Evolutionary conservation across 2,113 vertebrate species (phyloP).

Genomic region (human (Homo sapiens)): GRCh38 chr20:9261001-9261500

Average conservation of each 20-base stretch:
- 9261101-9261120: not conserved
- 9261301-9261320: not conserved
- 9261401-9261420: not conserved
- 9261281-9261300: not conserved
- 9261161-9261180: not conserved
- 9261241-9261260: not conserved
- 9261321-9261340: slow-evolving; percentile 34
- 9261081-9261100: not conserved
- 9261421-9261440: not conserved
- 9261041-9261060: not conserved
- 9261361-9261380: not conserved
- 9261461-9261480: not conserved
- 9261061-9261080: not conserved
- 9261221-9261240: not conserved
- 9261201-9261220: not conserved
- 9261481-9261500: not conserved
- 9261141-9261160: not conserved
- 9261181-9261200: not conserved
- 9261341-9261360: not conserved
- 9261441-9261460: not conserved
- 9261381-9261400: slow-evolving; percentile 23
- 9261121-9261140: not conserved
- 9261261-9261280: not conserved
- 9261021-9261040: not conserved
- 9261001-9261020: not conserved